These are phyloP conservation scores for Anthonomus grandis DNA, from an alignment of 1,140 invertebrate genomes.

Conservation along the genomic window DNA sequence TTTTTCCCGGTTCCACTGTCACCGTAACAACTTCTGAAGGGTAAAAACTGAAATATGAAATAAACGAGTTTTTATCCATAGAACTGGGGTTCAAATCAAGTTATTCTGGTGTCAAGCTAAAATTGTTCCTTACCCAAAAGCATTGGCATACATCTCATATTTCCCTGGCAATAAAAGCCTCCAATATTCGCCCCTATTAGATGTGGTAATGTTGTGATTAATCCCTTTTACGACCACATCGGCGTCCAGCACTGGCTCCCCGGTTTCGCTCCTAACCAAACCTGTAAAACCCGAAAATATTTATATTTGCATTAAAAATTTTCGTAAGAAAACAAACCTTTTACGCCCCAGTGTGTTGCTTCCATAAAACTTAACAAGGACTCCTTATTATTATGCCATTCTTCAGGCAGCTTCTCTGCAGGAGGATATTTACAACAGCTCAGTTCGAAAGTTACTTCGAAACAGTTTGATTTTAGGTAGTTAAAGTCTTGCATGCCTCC, in stretches of 20 bases:
- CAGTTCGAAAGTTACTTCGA: slow-evolving; percentile 95
- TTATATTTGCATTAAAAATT: not conserved
- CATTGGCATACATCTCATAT: slow-evolving; percentile 69
- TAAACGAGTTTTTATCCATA: slow-evolving; percentile 1
- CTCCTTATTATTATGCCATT: slow-evolving; percentile 89
- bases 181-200: slow-evolving; percentile 83
- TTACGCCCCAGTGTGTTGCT: slow-evolving; percentile 79
- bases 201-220: slow-evolving; percentile 70
- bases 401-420: slow-evolving; percentile 63
- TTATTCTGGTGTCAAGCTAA: not conserved
- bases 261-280: slow-evolving; percentile 51
- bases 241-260: slow-evolving; percentile 63
- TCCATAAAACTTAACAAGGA: slow-evolving; percentile 81
- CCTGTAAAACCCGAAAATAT: slow-evolving; percentile 38
- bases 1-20: slow-evolving; percentile 46
- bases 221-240: slow-evolving; percentile 67
- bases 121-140: slow-evolving; percentile 64
- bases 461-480: slow-evolving; percentile 91
- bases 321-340: slow-evolving; percentile 49
- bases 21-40: slow-evolving; percentile 47
- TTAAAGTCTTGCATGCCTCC: slow-evolving; percentile 99
- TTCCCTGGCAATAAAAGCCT: slow-evolving; percentile 74
- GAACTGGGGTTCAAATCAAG: too few species aligned
- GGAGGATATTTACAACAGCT: slow-evolving; percentile 93
- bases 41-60: slow-evolving; percentile 45